Evolutionary conservation across 2,888 invertebrate genomes (phyloP).

Genomic region (Pterostichus niger): DNA sequence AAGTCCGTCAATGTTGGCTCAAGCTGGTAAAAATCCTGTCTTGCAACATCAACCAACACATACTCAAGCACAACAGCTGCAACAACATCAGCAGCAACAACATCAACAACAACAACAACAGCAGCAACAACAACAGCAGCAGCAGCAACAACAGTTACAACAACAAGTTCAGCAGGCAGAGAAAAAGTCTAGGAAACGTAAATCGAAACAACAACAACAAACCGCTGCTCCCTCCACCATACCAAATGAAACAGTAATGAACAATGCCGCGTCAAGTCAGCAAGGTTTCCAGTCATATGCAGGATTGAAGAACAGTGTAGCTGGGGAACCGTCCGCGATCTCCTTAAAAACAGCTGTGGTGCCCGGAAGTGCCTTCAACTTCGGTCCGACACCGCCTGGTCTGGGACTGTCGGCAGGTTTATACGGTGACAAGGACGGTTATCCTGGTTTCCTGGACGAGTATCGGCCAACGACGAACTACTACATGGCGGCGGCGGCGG

Average conservation of each 20-base stretch:
- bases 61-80: slow-evolving; percentile 5
- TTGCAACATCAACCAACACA: slow-evolving; percentile 31
- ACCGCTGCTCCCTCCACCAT: slow-evolving; percentile 24
- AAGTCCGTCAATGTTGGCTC: slow-evolving; percentile 68
- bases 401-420: slow-evolving; percentile 80
- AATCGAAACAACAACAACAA: slow-evolving; percentile 73
- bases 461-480: slow-evolving; percentile 82
- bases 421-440: slow-evolving; percentile 82
- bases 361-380: slow-evolving; percentile 91
- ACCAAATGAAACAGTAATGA: slow-evolving; percentile 22
- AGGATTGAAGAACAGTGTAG: slow-evolving; percentile 77
- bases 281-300: slow-evolving; percentile 82
- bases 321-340: slow-evolving; percentile 78
- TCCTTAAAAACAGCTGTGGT: slow-evolving; percentile 86
- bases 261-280: slow-evolving; percentile 7
- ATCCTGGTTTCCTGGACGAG: slow-evolving; percentile 85
- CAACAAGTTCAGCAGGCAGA: slow-evolving; percentile 69
- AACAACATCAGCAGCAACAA: slow-evolving; percentile 40
- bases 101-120: slow-evolving; percentile 71
- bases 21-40: slow-evolving; percentile 69
- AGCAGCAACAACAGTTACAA: slow-evolving; percentile 57
- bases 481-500: slow-evolving; percentile 79
- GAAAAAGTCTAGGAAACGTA: slow-evolving; percentile 74
- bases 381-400: slow-evolving; percentile 84
- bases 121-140: slow-evolving; percentile 68